These are phyloP conservation scores for Odontamblyopus rebecca DNA, from an alignment of 2,797 vertebrate species.

Conservation along the genomic window DNA sequence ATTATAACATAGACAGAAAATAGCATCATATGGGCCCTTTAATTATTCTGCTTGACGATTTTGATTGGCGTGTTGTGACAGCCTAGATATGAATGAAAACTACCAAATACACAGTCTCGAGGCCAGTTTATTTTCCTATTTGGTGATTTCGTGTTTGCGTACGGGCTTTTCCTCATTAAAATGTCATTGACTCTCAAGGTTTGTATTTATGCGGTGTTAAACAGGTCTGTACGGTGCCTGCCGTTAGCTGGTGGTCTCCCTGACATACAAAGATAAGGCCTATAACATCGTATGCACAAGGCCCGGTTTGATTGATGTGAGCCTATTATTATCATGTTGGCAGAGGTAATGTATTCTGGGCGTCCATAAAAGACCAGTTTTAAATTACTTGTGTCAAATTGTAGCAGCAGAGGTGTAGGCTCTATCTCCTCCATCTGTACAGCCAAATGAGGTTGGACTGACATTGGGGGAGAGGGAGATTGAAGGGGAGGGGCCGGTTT, in stretches of 20 bases:
- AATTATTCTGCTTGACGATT: slow-evolving; percentile 41
- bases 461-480: slow-evolving; percentile 46
- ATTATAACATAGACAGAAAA: too few relatives aligned
- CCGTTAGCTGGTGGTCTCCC: slow-evolving; percentile 60
- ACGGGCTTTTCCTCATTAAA: slow-evolving; percentile 79
- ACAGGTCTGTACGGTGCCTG: slow-evolving; percentile 65
- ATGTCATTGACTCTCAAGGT: slow-evolving; percentile 77
- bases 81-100: slow-evolving; percentile 54
- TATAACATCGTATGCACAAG: slow-evolving; percentile 73
- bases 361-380: slow-evolving; percentile 67
- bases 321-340: slow-evolving; percentile 76
- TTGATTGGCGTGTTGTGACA: slow-evolving; percentile 46
- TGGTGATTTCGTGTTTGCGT: slow-evolving; percentile 39
- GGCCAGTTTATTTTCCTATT: slow-evolving; percentile 48
- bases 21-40: too few relatives aligned
- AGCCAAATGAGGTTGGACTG: slow-evolving; percentile 71
- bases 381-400: slow-evolving; percentile 81
- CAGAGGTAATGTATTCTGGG: slow-evolving; percentile 73
- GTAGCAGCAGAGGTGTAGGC: slow-evolving; percentile 64
- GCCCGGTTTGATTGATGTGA: slow-evolving; percentile 75
- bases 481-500: slow-evolving; percentile 6
- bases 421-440: slow-evolving; percentile 65
- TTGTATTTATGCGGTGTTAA: slow-evolving; percentile 79
- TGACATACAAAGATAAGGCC: slow-evolving; percentile 80
- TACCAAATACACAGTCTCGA: slow-evolving; percentile 42